Base-by-base conservation (phyloP, 2,888 invertebrate species). In the Pheosia gnoma region DNA sequence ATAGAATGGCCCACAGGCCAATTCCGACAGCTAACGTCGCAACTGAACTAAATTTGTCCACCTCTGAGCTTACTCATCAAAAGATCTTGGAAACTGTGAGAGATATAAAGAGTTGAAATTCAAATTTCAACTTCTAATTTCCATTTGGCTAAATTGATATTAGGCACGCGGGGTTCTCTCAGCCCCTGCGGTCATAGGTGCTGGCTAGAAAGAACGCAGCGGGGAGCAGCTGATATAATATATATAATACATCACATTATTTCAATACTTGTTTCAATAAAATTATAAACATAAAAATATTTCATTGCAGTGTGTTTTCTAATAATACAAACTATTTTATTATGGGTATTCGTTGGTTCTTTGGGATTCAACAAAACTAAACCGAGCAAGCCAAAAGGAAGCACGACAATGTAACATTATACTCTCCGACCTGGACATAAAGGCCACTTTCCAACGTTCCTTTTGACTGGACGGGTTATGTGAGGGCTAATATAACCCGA, bases 391-490 rank as follows among this genome's bases (percentile, higher is more conserved):
- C 79, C 81, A 79, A 78, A 81, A 75, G 75, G 75, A 66, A 63
- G 52, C 47, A 79, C 62, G 72, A 67, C 61, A 75, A 67, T 66
- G 55, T 56, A 66, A 68, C 60, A 65, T 25, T 59, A 59, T 53
- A 66, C 43, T 61, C 37, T 70, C 59, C 65, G 55, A 59, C 65
- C 60, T 57, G 13, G 43, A 68, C 59, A 68, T 60, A 72, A 66
- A 74, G 62, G 57, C 60, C 65, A 66, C 58, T 58, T 65, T 72
- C 54, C 58, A 74, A 72, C 57, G 66, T 74, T 78, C 80, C 78
- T 81, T 84, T 83, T 81, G 78, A 81, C 81, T 80, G 90, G 89
- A 88, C 90, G 91, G 87, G 84, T 74, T 74, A 63, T 68, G 66
- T 59, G 72, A 65, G 72, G 74, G 71, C 70, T 73, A 76, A 81